A percentile compares a stretch with the other conserved stretches of the same genome.
phyloP scores from a whole-genome alignment of 2,888 invertebrate species.

The Chesias legatella region DNA sequence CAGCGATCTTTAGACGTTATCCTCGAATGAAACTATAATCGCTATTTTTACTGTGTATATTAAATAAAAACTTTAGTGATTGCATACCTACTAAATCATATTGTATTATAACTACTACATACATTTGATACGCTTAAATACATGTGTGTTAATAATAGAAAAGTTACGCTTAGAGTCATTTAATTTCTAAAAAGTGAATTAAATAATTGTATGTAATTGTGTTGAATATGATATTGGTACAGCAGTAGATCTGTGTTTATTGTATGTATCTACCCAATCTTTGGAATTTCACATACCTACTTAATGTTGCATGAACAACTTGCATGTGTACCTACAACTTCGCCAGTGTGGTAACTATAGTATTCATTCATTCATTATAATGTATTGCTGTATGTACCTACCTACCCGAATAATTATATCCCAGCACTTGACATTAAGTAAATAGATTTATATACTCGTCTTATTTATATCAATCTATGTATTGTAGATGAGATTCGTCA shows the following conservation, averaged over 20 bases:
- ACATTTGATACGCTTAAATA: constrained; percentile 70
- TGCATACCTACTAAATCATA: constrained; percentile 41
- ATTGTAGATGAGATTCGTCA: constrained; percentile 1
- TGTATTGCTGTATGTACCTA: constrained; percentile 31
- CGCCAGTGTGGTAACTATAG: constrained; percentile 40
- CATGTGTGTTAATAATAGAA: constrained; percentile 74
- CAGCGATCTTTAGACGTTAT: constrained; percentile 43
- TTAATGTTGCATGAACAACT: constrained; percentile 31
- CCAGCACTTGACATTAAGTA: constrained; percentile 36
- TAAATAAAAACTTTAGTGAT: constrained; percentile 32
- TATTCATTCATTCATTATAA: constrained; percentile 33
- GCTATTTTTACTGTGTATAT: constrained; percentile 39
- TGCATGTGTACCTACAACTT: constrained; percentile 46
- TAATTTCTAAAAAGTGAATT: constrained; percentile 61
- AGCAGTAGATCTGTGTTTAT: constrained; percentile 76
- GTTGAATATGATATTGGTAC: constrained; percentile 71
- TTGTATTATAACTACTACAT: constrained; percentile 46
- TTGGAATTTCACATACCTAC: constrained; percentile 54
- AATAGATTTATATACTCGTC: constrained; percentile 53
- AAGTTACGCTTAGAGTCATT: constrained; percentile 75
- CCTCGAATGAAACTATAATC: constrained; percentile 31
- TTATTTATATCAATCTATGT: constrained; percentile 43
- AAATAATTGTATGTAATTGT: constrained; percentile 72
- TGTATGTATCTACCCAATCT: constrained; percentile 57
- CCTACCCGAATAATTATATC: constrained; percentile 25